These are phyloP conservation scores for Palythoa grandis DNA, from an alignment of 92 coral and sea anemone genomes.

Conservation along the genomic window DNA sequence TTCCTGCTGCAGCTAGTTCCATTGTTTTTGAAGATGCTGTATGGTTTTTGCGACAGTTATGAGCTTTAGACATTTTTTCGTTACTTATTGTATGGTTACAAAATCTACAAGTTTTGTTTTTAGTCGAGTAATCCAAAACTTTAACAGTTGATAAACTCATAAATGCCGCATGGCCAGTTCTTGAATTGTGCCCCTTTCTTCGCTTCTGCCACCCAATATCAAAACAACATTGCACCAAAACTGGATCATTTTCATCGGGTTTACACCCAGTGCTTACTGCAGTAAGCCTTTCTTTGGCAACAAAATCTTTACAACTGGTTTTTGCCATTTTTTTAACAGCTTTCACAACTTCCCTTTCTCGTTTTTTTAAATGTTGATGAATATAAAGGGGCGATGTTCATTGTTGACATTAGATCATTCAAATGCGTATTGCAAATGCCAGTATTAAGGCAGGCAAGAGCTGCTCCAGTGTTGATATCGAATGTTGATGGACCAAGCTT, in stretches of 20 bases:
- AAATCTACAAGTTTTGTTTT: conserved; percentile 27
- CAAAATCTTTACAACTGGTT: conserved; percentile 7
- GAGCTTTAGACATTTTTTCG: background rate
- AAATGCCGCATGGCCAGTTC: conserved; percentile 44
- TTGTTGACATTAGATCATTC: conserved; percentile 38
- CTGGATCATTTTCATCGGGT: conserved; percentile 2
- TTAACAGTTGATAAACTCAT: conserved; percentile 5
- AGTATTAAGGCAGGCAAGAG: conserved; percentile 43
- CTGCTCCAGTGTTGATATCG: conserved; percentile 39
- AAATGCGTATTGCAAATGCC: conserved; percentile 51
- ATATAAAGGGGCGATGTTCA: conserved; percentile 38
- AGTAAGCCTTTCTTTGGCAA: conserved; percentile 28
- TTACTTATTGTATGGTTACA: conserved; percentile 1
- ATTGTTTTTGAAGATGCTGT: conserved; percentile 55
- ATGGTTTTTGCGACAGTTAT: conserved; percentile 63
- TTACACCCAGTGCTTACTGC: conserved; percentile 7
- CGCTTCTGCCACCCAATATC: background rate
- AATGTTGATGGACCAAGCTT: conserved; percentile 34
- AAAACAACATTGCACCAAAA: conserved; percentile 18
- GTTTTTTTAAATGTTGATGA: conserved; percentile 41
- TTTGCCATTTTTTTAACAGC: conserved; percentile 41
- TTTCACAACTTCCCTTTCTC: conserved; percentile 52
- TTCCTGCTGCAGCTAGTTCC: conserved; percentile 61
- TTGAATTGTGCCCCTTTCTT: conserved; percentile 31
- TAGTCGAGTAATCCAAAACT: background rate